Evolutionary conservation across 1,140 invertebrate genomes (phyloP).

Genomic region (Radopholus similis): DNA sequence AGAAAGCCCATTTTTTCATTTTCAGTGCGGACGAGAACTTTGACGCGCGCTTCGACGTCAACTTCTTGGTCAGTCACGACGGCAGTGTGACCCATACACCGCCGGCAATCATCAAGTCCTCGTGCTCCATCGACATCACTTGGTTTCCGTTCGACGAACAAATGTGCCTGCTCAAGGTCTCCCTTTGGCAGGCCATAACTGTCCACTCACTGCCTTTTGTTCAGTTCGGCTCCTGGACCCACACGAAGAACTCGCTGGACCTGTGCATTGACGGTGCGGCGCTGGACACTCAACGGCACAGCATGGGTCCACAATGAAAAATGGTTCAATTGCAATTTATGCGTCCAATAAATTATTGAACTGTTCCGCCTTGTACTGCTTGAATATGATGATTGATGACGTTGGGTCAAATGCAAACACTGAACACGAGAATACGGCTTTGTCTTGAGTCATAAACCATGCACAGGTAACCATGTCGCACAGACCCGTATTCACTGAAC

Average conservation of each 20-base stretch:
- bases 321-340: no score
- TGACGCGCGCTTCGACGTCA: conserved; percentile 93
- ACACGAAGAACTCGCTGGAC: conserved; percentile 73
- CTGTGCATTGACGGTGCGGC: conserved; percentile 48
- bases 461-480: no score
- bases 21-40: conserved; percentile 84
- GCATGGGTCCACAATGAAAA: conserved; percentile 11
- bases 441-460: no score
- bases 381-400: no score
- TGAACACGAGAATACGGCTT: no score
- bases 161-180: conserved; percentile 62
- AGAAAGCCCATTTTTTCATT: neutral
- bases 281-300: conserved; percentile 23
- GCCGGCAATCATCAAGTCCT: conserved; percentile 96
- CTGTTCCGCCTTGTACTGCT: conserved; percentile 62
- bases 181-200: neutral
- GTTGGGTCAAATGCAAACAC: no score
- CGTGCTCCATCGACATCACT: conserved; percentile 97
- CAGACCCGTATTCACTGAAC: no score
- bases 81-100: conserved; percentile 86
- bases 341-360: conserved; percentile 42
- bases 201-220: neutral
- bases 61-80: conserved; percentile 90
- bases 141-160: conserved; percentile 68
- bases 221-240: conserved; percentile 91